Evolutionary conservation across 2,888 invertebrate genomes (phyloP), one percentile per base, ranked within the genome.

Genomic region (Boloria selene): DNA sequence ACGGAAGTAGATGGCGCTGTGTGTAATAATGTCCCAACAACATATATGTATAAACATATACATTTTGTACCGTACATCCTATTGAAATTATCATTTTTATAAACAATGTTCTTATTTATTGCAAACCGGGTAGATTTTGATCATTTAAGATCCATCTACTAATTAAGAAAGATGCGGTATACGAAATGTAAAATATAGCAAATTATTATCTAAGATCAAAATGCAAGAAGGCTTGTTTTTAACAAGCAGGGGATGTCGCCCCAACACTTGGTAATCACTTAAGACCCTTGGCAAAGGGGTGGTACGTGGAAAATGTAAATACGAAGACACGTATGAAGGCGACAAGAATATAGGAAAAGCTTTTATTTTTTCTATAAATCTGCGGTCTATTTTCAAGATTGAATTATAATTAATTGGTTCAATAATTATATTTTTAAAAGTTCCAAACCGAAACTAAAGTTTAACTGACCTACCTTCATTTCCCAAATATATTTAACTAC

Each of bases 191-290:
- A 51, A 45, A 65, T 60, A 18, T 4, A 44, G 54, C 54, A 56
- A 49, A 61, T 68, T 65, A 65, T 68, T 65, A 65, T 65, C 56
- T 68, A 56, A 61, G 68, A 68, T 65, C 68, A 61, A 61, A 53
- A 58, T 65, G 68, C 61, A 68, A 68, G 31, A 38, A 38, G 65
- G 44, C 67, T 75, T 75, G 73, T 74, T 74, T 76, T 75, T 75
- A 77, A 78, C 76, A 74, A 77, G 73, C 60, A 69, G 68, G 64
- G 62, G 61, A 63, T 67, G 69, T 61, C 73, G 65, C 70, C 72
- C 74, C 65, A 61, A 66, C 70, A 73, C 74, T 75, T 71, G 68
- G 74, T 78, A 78, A 79, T 81, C 80, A 80, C 77, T 81, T 79
- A 79, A 74, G 73, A 69, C 73, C 75, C 74, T 73, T 69, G 69